A percentile compares a stretch with the other conserved stretches of the same genome.
These are phyloP conservation scores for Ceratina australensis DNA, from an alignment of 1,140 invertebrate genomes.

Conservation along the genomic window DNA sequence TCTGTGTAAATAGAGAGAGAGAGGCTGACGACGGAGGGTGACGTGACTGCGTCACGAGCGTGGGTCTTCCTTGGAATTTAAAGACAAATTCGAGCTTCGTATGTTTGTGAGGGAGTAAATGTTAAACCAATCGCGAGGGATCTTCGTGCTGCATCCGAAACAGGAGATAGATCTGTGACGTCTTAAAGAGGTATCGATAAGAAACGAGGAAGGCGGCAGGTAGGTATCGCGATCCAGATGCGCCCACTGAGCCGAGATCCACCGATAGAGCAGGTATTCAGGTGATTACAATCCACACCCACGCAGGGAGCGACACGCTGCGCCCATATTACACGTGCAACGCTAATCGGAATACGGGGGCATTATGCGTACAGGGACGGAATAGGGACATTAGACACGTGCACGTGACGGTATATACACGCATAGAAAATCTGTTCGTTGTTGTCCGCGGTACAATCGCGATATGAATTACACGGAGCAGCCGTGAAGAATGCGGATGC, in stretches of 20 bases:
- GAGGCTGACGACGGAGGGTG: too few species aligned
- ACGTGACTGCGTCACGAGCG: too few species aligned
- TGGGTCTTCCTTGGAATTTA: too few species aligned
- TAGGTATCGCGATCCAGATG: conserved; percentile 41
- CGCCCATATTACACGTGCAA: conserved; percentile 55
- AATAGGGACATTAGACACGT: conserved; percentile 64
- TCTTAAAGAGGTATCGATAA: neutral
- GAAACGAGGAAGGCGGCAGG: neutral
- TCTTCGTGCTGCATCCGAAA: neutral
- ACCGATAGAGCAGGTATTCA: conserved; percentile 55
- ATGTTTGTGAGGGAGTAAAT: neutral
- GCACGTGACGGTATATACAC: conserved; percentile 17
- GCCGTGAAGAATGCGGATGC: conserved; percentile 52
- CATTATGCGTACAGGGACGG: conserved; percentile 45
- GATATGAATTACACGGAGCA: conserved; percentile 53
- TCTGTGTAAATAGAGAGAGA: neutral
- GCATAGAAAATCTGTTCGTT: conserved; percentile 20
- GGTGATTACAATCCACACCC: conserved; percentile 61
- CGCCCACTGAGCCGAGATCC: conserved; percentile 45
- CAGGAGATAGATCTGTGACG: neutral
- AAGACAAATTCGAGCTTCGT: too few species aligned
- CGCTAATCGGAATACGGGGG: conserved; percentile 58
- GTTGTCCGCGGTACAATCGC: conserved; percentile 40
- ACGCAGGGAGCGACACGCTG: conserved; percentile 48
- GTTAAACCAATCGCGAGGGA: neutral